Percentiles rank a stretch among this genome's conserved stretches.
Conservation (phyloP, 2,888 invertebrate species). For the Protonemura montana region DNA sequence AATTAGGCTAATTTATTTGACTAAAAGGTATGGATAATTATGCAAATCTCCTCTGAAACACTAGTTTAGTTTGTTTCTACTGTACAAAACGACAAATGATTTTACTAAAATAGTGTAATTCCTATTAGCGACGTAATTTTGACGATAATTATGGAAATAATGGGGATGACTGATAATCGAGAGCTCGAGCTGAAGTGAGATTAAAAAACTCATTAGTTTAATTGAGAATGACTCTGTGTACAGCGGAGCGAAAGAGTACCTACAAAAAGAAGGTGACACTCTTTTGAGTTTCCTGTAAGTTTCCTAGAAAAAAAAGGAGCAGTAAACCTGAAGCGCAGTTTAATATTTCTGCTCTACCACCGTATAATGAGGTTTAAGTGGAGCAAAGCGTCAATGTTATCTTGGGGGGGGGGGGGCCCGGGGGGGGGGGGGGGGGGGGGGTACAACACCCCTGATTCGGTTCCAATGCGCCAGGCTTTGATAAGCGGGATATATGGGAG, state of each 20-base stretch:
- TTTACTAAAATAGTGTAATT: neutral
- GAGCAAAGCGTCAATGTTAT: neutral
- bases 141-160: neutral
- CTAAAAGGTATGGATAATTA: neutral
- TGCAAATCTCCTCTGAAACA: neutral
- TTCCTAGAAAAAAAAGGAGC: neutral
- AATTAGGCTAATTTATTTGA: neutral
- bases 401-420: neutral
- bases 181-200: neutral
- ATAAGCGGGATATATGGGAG: neutral
- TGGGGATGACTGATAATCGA: neutral
- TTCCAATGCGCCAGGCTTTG: neutral
- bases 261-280: neutral
- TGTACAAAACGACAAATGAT: neutral
- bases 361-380: neutral
- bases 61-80: neutral
- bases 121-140: neutral
- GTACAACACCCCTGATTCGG: neutral
- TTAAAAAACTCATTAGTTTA: slow-evolving; percentile 1
- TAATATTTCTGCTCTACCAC: neutral
- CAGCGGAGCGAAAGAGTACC: neutral
- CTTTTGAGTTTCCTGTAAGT: neutral
- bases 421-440: neutral
- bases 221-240: neutral
- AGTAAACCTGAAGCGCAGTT: neutral